Evolutionary conservation across 2,888 invertebrate species (phyloP).

Genomic region (Campoplex nolae): DNA sequence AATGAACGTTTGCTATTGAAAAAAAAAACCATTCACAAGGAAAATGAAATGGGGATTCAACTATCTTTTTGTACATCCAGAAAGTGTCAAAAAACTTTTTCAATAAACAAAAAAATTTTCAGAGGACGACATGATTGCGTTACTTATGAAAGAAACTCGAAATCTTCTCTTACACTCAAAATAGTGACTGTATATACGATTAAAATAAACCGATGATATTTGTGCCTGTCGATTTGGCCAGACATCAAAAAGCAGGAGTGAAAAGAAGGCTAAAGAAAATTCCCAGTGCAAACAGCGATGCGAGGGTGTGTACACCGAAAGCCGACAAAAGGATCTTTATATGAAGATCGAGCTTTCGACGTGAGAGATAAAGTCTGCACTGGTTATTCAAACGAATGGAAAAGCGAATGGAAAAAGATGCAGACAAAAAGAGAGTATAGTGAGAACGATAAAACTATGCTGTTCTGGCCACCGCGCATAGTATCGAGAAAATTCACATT

Average conservation of each 20-base stretch:
- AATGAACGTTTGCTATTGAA: neutral
- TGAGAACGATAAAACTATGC: neutral
- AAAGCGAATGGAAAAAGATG: conserved; percentile 17
- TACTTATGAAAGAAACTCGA: no score
- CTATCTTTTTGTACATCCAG: neutral
- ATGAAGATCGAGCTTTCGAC: conserved; percentile 41
- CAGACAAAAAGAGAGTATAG: conserved; percentile 13
- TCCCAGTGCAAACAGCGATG: conserved; percentile 72
- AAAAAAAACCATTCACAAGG: neutral
- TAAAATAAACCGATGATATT: conserved; percentile 21
- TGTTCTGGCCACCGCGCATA: conserved; percentile 1
- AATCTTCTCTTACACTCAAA: no score
- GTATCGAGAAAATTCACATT: conserved; percentile 52
- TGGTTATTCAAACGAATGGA: conserved; percentile 28
- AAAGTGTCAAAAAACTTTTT: neutral
- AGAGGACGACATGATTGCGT: neutral
- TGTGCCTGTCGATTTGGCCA: conserved; percentile 3
- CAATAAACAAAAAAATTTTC: neutral
- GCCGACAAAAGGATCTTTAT: conserved; percentile 29
- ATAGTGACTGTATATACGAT: neutral
- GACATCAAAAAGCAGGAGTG: conserved; percentile 35
- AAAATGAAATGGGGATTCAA: neutral
- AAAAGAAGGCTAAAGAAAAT: conserved; percentile 60
- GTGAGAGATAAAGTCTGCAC: conserved; percentile 28
- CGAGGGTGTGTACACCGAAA: conserved; percentile 29